Evolutionary conservation across 2,113 vertebrate species (phyloP).

Genomic region (Rhinolophus ferrumequinum): DNA sequence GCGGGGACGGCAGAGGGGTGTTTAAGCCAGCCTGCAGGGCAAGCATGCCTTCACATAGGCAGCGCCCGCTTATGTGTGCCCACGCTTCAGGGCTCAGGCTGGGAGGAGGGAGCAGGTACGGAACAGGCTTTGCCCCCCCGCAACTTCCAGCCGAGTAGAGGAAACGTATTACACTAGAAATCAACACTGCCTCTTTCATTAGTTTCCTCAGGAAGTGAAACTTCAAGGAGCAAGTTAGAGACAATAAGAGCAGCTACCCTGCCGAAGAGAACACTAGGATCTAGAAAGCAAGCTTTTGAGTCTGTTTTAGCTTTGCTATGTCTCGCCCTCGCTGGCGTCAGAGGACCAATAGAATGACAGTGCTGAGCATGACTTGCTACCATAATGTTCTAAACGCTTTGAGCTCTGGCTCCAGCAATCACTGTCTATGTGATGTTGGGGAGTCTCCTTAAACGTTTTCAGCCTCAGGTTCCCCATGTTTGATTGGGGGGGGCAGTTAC

Average conservation of each 20-base stretch:
- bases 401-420: constrained; percentile 45
- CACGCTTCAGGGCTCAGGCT: not conserved
- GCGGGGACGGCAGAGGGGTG: rapidly evolving
- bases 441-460: not conserved
- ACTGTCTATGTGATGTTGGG: not conserved
- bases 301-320: not conserved
- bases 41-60: not conserved
- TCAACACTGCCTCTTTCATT: not conserved
- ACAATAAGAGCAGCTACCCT: not conserved
- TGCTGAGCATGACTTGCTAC: not conserved
- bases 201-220: not conserved
- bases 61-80: not conserved
- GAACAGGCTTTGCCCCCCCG: not conserved
- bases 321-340: constrained; percentile 29
- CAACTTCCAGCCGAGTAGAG: not conserved
- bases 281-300: not conserved
- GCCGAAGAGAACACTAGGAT: not conserved
- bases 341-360: not conserved
- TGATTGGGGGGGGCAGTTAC: not conserved
- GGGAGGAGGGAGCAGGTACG: too few relatives aligned
- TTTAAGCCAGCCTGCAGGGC: not conserved
- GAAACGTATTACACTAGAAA: not conserved
- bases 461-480: not conserved
- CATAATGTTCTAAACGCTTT: not conserved
- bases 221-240: not conserved